A percentile compares a stretch with the other conserved stretches of the same genome.
These are phyloP conservation scores for Eubasilissa regina DNA, from an alignment of 1,140 invertebrate genomes.

Conservation along the genomic window DNA sequence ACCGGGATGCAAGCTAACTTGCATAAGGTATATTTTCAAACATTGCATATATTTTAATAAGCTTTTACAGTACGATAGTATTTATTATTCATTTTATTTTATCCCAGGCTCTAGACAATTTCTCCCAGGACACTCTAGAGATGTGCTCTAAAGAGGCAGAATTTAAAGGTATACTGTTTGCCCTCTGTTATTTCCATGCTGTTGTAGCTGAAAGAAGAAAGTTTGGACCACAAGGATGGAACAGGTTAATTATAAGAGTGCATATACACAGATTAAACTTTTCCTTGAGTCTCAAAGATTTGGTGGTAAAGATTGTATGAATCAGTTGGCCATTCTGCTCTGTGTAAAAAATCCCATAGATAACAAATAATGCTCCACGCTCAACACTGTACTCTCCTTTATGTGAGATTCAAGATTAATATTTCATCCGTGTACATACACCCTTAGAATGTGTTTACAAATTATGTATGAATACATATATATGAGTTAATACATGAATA, in stretches of 20 bases:
- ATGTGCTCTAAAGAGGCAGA: constrained; percentile 95
- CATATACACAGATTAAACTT: constrained; percentile 67
- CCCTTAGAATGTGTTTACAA: too few relatives aligned
- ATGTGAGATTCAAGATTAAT: too few relatives aligned
- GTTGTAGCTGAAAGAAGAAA: constrained; percentile 93
- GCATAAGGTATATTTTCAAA: constrained; percentile 77
- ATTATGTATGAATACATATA: too few relatives aligned
- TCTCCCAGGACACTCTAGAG: constrained; percentile 93
- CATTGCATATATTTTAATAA: background rate
- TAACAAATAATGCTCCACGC: too few relatives aligned
- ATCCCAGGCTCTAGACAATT: constrained; percentile 87
- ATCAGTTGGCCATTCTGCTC: too few relatives aligned
- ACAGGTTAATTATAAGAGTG: constrained; percentile 70
- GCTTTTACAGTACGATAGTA: background rate
- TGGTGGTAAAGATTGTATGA: too few relatives aligned
- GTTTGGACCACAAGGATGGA: constrained; percentile 97
- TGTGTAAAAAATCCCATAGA: too few relatives aligned
- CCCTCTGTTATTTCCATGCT: constrained; percentile 96
- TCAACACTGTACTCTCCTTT: too few relatives aligned
- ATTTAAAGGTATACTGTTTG: constrained; percentile 94
- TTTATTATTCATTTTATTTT: constrained; percentile 22
- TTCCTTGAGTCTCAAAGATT: constrained; percentile 70
- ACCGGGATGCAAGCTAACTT: constrained; percentile 95
- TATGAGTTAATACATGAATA: too few relatives aligned
- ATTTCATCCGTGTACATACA: too few relatives aligned